A percentile compares a stretch with the other conserved stretches of the same genome.
These are phyloP conservation scores for Phylloscopus collybita DNA, from an alignment of 2,797 vertebrate genomes.

Conservation along the genomic window DNA sequence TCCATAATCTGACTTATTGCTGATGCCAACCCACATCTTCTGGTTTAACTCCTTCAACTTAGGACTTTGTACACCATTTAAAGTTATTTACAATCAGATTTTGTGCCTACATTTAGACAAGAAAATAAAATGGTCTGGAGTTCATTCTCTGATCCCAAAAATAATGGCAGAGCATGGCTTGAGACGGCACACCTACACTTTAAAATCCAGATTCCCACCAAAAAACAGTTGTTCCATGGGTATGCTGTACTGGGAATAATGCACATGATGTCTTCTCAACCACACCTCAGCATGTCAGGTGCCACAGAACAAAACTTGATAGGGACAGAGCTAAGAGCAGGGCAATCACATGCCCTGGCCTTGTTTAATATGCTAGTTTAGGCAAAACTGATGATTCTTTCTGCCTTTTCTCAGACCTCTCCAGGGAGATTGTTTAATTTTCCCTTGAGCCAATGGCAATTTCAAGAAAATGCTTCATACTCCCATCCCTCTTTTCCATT, in stretches of 20 bases:
- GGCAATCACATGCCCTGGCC: background rate
- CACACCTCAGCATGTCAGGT: background rate
- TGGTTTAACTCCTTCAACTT: background rate
- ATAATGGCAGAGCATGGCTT: background rate
- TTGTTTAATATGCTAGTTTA: background rate
- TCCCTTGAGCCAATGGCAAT: background rate
- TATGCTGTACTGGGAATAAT: background rate
- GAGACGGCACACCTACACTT: accelerated
- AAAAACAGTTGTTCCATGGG: background rate
- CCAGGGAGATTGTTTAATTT: background rate
- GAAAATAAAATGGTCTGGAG: background rate
- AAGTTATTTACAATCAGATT: background rate
- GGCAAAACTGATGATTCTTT: conserved; percentile 10
- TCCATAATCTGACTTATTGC: background rate
- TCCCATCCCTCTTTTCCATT: conserved; percentile 2
- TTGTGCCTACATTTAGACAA: background rate
- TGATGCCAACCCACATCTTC: background rate
- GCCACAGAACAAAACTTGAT: background rate
- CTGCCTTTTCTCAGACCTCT: conserved; percentile 19
- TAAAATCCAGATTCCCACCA: background rate
- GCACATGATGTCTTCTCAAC: background rate
- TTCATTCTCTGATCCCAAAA: background rate
- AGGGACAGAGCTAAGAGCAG: background rate
- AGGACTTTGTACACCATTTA: background rate
- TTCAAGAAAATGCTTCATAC: background rate